These are phyloP conservation scores for Salarias fasciatus DNA, from an alignment of 2,797 vertebrate species.

Conservation along the genomic window DNA sequence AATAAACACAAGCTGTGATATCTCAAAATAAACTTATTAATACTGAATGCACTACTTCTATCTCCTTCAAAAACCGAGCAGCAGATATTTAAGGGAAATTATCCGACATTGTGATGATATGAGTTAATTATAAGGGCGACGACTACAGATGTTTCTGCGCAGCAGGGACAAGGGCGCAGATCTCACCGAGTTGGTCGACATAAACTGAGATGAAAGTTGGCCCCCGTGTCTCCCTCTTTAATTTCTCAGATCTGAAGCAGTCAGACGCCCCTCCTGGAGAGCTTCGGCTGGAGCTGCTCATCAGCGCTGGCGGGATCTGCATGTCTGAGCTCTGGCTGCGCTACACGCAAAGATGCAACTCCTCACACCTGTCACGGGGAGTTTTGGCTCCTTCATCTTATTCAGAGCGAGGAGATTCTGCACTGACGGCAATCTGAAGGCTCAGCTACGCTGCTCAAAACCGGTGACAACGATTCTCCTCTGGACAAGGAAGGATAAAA, in stretches of 20 bases:
- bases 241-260: constrained; percentile 37
- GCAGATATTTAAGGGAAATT: not conserved
- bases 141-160: not conserved
- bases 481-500: too few relatives aligned
- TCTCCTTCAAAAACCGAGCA: not conserved
- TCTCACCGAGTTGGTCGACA: constrained; percentile 15
- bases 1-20: not conserved
- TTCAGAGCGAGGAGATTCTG: constrained; percentile 30
- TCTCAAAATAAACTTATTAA: not conserved
- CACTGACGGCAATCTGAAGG: constrained; percentile 35
- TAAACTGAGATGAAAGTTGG: constrained; percentile 30
- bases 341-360: constrained; percentile 23
- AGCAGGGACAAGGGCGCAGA: not conserved
- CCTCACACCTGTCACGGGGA: constrained; percentile 35
- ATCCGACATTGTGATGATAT: not conserved
- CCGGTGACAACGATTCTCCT: constrained; percentile 15
- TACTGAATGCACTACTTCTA: not conserved
- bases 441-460: constrained; percentile 23
- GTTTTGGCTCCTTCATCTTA: constrained; percentile 40
- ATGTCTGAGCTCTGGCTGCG: constrained; percentile 21
- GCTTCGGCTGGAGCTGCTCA: constrained; percentile 34
- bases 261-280: constrained; percentile 27
- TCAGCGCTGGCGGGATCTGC: constrained; percentile 36
- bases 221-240: constrained; percentile 21
- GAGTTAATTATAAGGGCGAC: constrained; percentile 12